These are phyloP conservation scores for Spongilla lacustris DNA, from an alignment of 37 sponge, comb jelly and placozoan species.

Conservation along the genomic window DNA sequence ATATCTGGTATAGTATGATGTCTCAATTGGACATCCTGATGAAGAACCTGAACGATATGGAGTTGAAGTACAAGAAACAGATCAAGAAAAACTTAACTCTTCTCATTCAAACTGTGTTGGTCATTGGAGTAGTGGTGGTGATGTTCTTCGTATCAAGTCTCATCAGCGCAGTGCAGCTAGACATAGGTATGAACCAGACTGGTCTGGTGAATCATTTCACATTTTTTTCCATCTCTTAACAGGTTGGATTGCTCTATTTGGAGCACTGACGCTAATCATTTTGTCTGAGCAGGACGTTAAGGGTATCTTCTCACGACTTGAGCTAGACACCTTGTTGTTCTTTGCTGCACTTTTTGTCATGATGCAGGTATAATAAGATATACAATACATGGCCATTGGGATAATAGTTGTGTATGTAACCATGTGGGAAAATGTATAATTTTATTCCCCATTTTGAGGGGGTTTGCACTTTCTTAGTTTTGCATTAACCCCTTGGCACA, in stretches of 20 bases:
- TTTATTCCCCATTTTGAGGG: no score
- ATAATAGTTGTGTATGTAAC: no score
- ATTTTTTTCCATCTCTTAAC: neutral
- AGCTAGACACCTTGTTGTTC: constrained; percentile 96
- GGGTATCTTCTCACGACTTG: constrained; percentile 88
- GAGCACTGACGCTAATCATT: constrained; percentile 72
- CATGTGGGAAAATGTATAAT: no score
- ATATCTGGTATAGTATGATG: no score
- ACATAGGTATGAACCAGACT: neutral
- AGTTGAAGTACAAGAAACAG: neutral
- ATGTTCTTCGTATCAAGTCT: neutral
- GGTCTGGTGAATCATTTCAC: neutral
- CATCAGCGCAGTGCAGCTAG: neutral
- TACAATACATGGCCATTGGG: no score
- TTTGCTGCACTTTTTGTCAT: constrained; percentile 96
- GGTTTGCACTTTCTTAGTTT: no score
- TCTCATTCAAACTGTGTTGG: neutral
- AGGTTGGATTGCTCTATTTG: constrained; percentile 95
- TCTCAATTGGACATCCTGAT: neutral
- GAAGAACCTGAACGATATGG: neutral
- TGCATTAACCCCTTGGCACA: no score
- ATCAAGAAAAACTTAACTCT: neutral
- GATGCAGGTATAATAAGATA: constrained; percentile 93
- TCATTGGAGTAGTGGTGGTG: neutral
- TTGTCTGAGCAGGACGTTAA: constrained; percentile 87